Evolutionary conservation across 2,113 vertebrate species (phyloP).

Genomic region (Salvelinus sp.): DNA sequence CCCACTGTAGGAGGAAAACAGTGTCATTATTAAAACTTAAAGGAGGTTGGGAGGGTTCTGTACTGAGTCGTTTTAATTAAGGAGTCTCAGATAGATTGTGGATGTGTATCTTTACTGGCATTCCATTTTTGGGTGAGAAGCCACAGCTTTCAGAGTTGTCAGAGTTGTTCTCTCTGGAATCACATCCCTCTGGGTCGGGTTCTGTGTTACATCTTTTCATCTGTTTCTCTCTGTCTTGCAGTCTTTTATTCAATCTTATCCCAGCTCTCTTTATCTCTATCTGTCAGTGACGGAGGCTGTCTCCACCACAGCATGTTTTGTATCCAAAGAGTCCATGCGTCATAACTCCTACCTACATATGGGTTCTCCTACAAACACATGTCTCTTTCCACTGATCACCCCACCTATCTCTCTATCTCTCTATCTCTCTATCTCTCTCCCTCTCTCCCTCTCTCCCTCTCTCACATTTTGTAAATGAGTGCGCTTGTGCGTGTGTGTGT

Average conservation of each 20-base stretch:
- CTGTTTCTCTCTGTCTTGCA: neutral
- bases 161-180: neutral
- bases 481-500: too few species aligned
- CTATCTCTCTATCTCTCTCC: too few species aligned
- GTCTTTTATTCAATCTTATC: neutral
- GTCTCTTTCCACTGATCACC: too few species aligned
- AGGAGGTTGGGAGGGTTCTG: neutral
- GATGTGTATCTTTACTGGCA: neutral
- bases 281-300: neutral
- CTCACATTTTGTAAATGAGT: too few species aligned
- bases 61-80: neutral
- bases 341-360: neutral
- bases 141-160: neutral
- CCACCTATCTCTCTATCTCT: too few species aligned
- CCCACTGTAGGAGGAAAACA: too few species aligned
- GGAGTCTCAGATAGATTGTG: neutral
- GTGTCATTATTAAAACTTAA: too few species aligned
- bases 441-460: too few species aligned
- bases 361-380: neutral
- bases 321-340: neutral
- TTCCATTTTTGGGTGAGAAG: neutral
- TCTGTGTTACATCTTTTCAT: conserved; percentile 7
- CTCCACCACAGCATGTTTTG: neutral
- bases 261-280: neutral
- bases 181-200: neutral